Conservation (phyloP, 53 echinoderm and acorn worm species). For the Crossaster papposus region DNA sequence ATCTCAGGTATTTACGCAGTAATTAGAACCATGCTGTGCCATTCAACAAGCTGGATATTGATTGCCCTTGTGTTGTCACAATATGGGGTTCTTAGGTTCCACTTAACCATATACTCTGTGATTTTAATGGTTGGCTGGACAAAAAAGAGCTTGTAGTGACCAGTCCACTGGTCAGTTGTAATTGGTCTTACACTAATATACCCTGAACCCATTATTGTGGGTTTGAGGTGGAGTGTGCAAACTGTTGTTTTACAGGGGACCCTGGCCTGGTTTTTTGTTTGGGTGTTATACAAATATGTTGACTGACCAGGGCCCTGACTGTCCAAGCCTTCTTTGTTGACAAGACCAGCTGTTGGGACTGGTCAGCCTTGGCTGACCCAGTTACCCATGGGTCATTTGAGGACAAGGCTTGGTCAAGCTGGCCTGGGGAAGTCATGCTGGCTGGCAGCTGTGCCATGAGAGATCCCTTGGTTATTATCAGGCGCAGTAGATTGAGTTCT, state of each 20-base stretch:
- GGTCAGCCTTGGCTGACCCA: constrained; percentile 53
- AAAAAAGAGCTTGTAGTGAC: neutral
- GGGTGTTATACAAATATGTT: neutral
- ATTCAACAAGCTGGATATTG: constrained; percentile 12
- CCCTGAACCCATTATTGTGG: neutral
- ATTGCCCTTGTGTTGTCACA: neutral
- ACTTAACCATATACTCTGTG: neutral
- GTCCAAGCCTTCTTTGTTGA: constrained; percentile 31
- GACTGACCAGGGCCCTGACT: constrained; percentile 16
- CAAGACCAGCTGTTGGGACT: constrained; percentile 38
- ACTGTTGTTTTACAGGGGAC: neutral
- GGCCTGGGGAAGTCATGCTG: neutral
- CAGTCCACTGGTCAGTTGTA: neutral
- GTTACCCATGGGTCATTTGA: constrained; percentile 25
- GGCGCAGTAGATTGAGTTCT: neutral
- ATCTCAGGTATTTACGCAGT: neutral
- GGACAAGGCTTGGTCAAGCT: constrained; percentile 23
- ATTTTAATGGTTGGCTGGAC: neutral
- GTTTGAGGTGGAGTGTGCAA: neutral
- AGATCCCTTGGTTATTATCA: neutral
- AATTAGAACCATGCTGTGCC: constrained; percentile 3
- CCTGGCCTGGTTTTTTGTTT: neutral
- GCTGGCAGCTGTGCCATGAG: neutral
- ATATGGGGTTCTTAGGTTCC: neutral
- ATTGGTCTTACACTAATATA: neutral